Evolutionary conservation across 2,888 invertebrate genomes (phyloP).

Genomic region (Antheraea assamensis): DNA sequence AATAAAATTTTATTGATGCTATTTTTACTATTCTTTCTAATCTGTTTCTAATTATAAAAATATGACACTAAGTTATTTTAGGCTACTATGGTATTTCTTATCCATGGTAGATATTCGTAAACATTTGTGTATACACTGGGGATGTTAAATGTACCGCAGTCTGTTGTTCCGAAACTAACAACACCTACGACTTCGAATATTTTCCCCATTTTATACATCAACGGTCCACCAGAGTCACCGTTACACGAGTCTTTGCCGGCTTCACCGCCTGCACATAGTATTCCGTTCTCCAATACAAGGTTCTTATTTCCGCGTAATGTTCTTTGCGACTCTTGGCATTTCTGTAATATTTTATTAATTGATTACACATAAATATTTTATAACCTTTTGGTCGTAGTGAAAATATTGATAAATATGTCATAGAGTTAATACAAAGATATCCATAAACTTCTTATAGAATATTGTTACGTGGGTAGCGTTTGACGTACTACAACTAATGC

Average conservation of each 20-base stretch:
- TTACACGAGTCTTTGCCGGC: conserved; percentile 82
- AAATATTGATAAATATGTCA: too few relatives aligned
- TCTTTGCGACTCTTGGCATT: conserved; percentile 43
- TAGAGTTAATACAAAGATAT: too few relatives aligned
- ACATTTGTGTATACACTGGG: conserved; percentile 86
- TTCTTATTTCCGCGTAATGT: conserved; percentile 30
- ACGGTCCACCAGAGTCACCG: conserved; percentile 85
- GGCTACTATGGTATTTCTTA: conserved; percentile 60
- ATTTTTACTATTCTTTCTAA: too few relatives aligned
- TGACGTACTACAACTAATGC: too few relatives aligned
- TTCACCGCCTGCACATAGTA: conserved; percentile 83
- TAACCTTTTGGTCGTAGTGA: too few relatives aligned
- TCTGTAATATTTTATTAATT: conserved; percentile 33
- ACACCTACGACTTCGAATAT: conserved; percentile 70
- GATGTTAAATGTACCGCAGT: conserved; percentile 82
- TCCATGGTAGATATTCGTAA: conserved; percentile 82
- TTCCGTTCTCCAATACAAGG: conserved; percentile 46
- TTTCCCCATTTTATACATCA: conserved; percentile 68
- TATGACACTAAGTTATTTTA: conserved; percentile 27
- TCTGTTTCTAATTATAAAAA: neutral
- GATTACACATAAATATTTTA: neutral
- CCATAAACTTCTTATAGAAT: too few relatives aligned
- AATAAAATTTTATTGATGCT: too few relatives aligned
- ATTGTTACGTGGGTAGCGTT: too few relatives aligned
- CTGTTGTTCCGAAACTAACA: conserved; percentile 84